Conservation (phyloP, 2,888 invertebrate species). For the Tipula helvola region DNA sequence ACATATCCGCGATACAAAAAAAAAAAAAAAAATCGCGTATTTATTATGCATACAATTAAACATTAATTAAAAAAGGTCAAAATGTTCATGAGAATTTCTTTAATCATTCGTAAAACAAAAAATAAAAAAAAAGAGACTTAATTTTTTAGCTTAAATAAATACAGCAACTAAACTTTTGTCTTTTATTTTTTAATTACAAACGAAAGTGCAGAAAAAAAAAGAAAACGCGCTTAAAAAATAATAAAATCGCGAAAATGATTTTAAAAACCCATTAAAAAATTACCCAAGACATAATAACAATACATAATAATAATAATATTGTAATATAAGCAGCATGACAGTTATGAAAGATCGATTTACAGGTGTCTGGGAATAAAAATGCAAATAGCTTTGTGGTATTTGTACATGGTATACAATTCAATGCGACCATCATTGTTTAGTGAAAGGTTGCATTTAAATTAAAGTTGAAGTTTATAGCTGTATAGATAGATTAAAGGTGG, state of each 20-base stretch:
- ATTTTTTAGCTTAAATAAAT: not conserved
- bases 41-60: constrained; percentile 7
- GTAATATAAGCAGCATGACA: not conserved
- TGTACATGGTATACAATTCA: not conserved
- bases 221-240: not conserved
- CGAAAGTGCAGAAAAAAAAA: not conserved
- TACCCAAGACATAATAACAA: not conserved
- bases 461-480: not conserved
- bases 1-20: not conserved
- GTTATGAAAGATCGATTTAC: not conserved
- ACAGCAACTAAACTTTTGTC: not conserved
- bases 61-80: constrained; percentile 9
- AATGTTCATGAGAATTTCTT: constrained; percentile 9
- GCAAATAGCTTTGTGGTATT: not conserved
- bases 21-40: not conserved
- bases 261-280: not conserved
- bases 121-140: not conserved
- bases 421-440: not conserved
- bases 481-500: not conserved
- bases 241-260: not conserved
- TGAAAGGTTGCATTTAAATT: not conserved
- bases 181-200: not conserved
- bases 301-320: not conserved
- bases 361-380: not conserved
- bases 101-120: not conserved